These are phyloP conservation scores for Drosophila micromelanica DNA, from an alignment of 1,140 invertebrate genomes.

Conservation along the genomic window DNA sequence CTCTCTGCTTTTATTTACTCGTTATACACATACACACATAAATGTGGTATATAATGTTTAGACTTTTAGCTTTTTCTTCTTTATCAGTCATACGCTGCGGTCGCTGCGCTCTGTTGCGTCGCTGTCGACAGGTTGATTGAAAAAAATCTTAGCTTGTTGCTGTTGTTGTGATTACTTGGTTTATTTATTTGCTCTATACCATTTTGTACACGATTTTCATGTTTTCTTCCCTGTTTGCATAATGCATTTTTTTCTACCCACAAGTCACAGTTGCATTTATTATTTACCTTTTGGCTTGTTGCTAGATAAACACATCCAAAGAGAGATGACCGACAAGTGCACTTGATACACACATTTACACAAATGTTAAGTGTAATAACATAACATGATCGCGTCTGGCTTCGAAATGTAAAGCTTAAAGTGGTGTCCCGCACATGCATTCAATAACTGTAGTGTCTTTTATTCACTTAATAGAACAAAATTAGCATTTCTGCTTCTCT, in stretches of 20 bases:
- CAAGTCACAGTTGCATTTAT: slow-evolving; percentile 46
- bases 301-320: slow-evolving; percentile 41
- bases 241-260: slow-evolving; percentile 36
- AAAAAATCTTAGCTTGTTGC: slow-evolving; percentile 28
- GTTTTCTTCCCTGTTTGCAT: slow-evolving; percentile 63
- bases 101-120: slow-evolving; percentile 62
- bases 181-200: slow-evolving; percentile 61
- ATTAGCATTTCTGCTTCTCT: slow-evolving; percentile 9
- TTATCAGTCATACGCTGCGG: slow-evolving; percentile 59
- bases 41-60: slow-evolving; percentile 13
- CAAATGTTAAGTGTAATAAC: not conserved
- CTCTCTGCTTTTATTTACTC: slow-evolving; percentile 35
- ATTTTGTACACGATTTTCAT: slow-evolving; percentile 65
- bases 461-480: slow-evolving; percentile 3
- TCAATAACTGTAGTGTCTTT: slow-evolving; percentile 1
- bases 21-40: slow-evolving; percentile 7
- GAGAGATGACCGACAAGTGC: slow-evolving; percentile 67
- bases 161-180: slow-evolving; percentile 40
- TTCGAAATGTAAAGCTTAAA: slow-evolving; percentile 1
- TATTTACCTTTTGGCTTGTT: slow-evolving; percentile 50
- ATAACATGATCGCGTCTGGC: not conserved
- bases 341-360: slow-evolving; percentile 33
- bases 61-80: slow-evolving; percentile 59
- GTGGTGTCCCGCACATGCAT: not conserved
- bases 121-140: slow-evolving; percentile 20